Percentiles rank a stretch among this genome's conserved stretches.
These are phyloP conservation scores for Aporrectodea caliginosa DNA, from an alignment of 1,140 invertebrate species.

Conservation along the genomic window DNA sequence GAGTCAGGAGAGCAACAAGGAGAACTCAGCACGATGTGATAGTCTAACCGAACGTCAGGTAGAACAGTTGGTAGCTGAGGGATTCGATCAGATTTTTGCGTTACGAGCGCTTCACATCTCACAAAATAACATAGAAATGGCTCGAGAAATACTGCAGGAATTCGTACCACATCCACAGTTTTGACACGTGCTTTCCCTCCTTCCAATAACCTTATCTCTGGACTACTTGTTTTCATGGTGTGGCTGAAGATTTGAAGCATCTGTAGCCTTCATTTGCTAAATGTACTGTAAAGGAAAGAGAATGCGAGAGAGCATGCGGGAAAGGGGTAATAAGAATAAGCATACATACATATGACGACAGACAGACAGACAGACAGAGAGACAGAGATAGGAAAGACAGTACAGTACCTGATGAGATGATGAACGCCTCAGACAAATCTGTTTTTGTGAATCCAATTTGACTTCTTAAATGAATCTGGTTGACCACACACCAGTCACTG, in stretches of 20 bases:
- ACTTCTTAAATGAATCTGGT: no score
- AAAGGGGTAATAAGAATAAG: not conserved
- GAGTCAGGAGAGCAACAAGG: constrained; percentile 50
- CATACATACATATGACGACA: no score
- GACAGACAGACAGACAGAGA: no score
- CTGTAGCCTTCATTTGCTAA: not conserved
- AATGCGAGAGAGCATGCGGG: not conserved
- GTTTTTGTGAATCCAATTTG: no score
- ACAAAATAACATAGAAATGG: constrained; percentile 88
- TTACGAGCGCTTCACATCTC: constrained; percentile 85
- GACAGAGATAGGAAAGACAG: no score
- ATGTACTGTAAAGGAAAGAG: not conserved
- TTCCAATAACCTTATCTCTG: not conserved
- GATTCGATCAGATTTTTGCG: constrained; percentile 82
- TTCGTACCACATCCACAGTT: constrained; percentile 61
- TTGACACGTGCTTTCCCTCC: not conserved
- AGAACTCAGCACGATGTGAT: constrained; percentile 64
- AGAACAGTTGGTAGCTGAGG: constrained; percentile 76
- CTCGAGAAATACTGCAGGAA: constrained; percentile 87
- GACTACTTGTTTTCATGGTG: not conserved
- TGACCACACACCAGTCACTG: no score
- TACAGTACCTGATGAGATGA: no score
- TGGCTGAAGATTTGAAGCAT: not conserved
- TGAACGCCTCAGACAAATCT: no score
- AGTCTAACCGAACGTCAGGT: constrained; percentile 90